Percentiles rank a stretch among this genome's conserved stretches.
These are phyloP conservation scores for Cremastobaeus sp. DNA, from an alignment of 2,888 invertebrate genomes.

Conservation along the genomic window DNA sequence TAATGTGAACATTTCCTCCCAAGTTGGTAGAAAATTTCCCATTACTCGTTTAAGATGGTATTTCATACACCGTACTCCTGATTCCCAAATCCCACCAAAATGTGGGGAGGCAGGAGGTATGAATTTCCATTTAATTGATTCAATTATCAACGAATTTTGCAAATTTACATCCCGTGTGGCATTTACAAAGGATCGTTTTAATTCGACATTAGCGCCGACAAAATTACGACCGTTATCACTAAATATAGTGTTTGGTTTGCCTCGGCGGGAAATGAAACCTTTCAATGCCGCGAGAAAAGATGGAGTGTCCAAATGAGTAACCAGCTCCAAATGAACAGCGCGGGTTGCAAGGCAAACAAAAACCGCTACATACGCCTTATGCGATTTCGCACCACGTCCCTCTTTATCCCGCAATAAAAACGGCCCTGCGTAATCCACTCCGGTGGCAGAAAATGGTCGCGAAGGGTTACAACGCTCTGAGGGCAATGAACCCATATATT, in stretches of 20 bases:
- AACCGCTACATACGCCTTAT: too few relatives aligned
- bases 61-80: too few relatives aligned
- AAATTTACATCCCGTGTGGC: background rate
- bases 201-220: background rate
- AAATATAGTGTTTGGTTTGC: background rate
- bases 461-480: background rate
- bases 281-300: background rate
- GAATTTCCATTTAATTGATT: too few relatives aligned
- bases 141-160: background rate
- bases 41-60: too few relatives aligned
- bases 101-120: background rate
- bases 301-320: constrained; percentile 1
- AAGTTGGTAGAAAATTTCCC: too few relatives aligned
- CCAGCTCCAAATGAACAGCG: background rate
- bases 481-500: background rate
- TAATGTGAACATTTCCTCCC: too few relatives aligned
- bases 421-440: background rate
- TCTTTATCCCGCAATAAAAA: too few relatives aligned
- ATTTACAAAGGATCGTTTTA: background rate
- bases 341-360: background rate
- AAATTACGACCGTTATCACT: constrained; percentile 3
- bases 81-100: background rate
- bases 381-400: too few relatives aligned
- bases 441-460: background rate
- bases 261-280: background rate